Evolutionary conservation across 2,797 vertebrate species (phyloP), one percentile per base, ranked within the genome.

Genomic region (Ceryle rudis): DNA sequence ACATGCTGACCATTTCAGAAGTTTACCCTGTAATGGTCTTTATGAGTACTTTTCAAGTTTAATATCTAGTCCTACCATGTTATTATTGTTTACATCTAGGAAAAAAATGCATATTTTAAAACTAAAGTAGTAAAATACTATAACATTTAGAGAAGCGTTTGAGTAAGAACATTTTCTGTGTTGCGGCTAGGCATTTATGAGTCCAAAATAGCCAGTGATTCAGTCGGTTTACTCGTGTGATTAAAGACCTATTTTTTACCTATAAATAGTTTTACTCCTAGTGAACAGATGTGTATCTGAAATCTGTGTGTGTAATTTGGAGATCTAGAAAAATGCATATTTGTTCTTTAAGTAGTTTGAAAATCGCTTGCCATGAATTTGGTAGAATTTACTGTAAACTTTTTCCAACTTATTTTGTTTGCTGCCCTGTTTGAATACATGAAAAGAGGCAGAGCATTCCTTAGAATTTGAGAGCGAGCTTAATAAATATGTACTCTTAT

Each of bases 101-200:
- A 35, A 74, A 74, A 52, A 0, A 0, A 1, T 10, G 44, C 6
- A 10, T 21, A 41, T 81, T 86, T 81, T 46, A 61, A 46, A 6
- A 23, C 33, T 69, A 49, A 58, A 72, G 4, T 64, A 42, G 13
- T 31, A 33, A 71, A 47, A 1, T 57, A 22, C 9, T 70, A 4
- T 21, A 47, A 42, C 4, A 64, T 72, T 73, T 65, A 49, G 7
- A 42, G 20, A 72, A 71, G 3, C 1, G 15, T 81, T 74, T 57
- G 25, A 60, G 12, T 31, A 70, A 19, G 10, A 74, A 7, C 2
- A 15, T 47, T 26, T 79, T 78, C 21, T 8, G 5, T n/a, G 6
- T 57, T 83, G 57, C 74, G 15, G 5, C 4, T 58, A 19, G 10
- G 15, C 21, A 35, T 21, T 81, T 77, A 54, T 33, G 9, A 85